phyloP scores from a whole-genome alignment of 1,140 invertebrate species.

The Potamilus streckersoni region DNA sequence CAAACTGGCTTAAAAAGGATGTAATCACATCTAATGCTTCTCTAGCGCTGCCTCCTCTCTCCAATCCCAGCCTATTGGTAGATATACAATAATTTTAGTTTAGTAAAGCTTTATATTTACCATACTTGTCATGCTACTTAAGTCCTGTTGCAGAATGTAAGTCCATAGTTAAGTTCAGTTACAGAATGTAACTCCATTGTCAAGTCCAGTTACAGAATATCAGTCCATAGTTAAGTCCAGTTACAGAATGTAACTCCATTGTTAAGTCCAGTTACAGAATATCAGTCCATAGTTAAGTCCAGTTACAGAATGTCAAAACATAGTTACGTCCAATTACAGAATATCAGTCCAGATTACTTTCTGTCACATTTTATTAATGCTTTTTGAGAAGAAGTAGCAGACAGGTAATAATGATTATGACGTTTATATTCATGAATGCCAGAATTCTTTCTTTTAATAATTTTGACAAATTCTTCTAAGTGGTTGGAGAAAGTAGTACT shows the following conservation, averaged over 20 bases:
- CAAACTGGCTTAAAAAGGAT: slow-evolving; percentile 75
- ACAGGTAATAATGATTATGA: too few relatives aligned
- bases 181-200: background rate
- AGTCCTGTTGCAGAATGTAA: background rate
- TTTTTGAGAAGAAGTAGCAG: too few relatives aligned
- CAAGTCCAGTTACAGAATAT: too few relatives aligned
- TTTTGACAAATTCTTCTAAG: too few relatives aligned
- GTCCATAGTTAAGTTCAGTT: background rate
- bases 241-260: too few relatives aligned
- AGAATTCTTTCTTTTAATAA: too few relatives aligned
- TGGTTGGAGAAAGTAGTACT: too few relatives aligned
- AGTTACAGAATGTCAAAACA: too few relatives aligned
- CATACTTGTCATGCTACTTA: background rate
- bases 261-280: background rate
- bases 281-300: background rate
- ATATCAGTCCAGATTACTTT: too few relatives aligned
- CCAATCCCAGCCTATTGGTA: slow-evolving; percentile 75
- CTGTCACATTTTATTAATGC: too few relatives aligned
- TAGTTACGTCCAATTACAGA: too few relatives aligned
- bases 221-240: background rate
- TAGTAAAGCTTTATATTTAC: background rate
- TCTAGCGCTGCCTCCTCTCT: slow-evolving; percentile 74
- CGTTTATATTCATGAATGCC: too few relatives aligned
- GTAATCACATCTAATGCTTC: slow-evolving; percentile 77
- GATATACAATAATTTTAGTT: background rate